A percentile compares a stretch with the other conserved stretches of the same genome.
Conservation (phyloP, 2,113 vertebrate species). For the Chaetura pelagica region DNA sequence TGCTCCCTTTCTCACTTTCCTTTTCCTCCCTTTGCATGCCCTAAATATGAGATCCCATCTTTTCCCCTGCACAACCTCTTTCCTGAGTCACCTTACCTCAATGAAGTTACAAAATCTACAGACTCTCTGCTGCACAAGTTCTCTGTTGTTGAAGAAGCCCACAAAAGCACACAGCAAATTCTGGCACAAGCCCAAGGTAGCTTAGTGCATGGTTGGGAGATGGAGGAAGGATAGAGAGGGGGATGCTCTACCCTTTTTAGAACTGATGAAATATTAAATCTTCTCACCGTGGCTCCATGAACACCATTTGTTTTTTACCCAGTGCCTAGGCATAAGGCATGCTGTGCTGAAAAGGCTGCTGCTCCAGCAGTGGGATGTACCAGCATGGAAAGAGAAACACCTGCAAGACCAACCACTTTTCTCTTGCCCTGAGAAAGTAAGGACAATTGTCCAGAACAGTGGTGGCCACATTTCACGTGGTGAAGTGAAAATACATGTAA, state of each 20-base stretch:
- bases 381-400: neutral
- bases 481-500: neutral
- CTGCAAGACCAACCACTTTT: neutral
- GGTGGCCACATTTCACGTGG: neutral
- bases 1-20: neutral
- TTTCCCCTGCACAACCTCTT: neutral
- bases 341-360: neutral
- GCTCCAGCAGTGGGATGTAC: neutral
- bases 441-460: neutral
- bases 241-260: neutral
- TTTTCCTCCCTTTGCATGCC: neutral
- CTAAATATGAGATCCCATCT: neutral
- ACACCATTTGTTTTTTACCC: accelerated
- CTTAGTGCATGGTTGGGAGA: neutral
- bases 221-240: neutral
- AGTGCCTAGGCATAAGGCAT: neutral
- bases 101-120: neutral
- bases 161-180: neutral
- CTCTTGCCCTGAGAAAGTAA: neutral
- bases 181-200: neutral
- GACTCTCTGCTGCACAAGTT: accelerated
- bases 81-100: neutral
- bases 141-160: neutral
- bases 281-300: neutral
- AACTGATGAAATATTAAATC: neutral